A percentile compares a stretch with the other conserved stretches of the same genome.
Evolutionary conservation across 2,113 vertebrate genomes (phyloP).

Genomic region (Rynchops niger): DNA sequence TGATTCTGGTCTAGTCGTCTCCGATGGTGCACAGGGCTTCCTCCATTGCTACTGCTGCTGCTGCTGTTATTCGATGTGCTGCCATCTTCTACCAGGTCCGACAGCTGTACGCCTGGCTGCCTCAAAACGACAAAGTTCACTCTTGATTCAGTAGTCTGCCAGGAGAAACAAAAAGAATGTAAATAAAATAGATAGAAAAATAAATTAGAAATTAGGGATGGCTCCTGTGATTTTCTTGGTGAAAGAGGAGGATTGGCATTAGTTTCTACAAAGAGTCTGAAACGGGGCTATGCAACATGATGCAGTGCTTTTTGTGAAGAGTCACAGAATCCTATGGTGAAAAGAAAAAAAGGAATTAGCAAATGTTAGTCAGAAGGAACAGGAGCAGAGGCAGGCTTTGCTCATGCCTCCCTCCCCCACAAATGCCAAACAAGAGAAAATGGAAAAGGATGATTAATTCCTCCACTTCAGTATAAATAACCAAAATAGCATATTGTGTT

Average conservation of each 20-base stretch:
- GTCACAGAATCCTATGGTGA: not conserved
- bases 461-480: not conserved
- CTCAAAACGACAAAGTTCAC: constrained; percentile 91
- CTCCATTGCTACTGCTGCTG: constrained; percentile 72
- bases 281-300: not conserved
- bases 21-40: constrained; percentile 62
- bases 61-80: constrained; percentile 60
- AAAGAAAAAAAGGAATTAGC: not conserved
- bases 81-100: constrained; percentile 76
- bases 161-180: not conserved
- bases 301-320: not conserved
- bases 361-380: not conserved
- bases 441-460: not conserved
- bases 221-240: not conserved
- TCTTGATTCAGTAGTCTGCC: constrained; percentile 84
- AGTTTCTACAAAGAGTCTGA: not conserved
- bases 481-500: not conserved
- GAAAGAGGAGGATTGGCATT: not conserved
- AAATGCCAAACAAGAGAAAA: not conserved
- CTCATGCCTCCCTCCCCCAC: not conserved
- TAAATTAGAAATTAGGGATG: not conserved
- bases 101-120: constrained; percentile 47
- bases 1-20: constrained; percentile 79
- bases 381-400: not conserved
- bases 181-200: not conserved